Percentiles rank a stretch among this genome's conserved stretches.
Conservation (phyloP, 2,113 vertebrate genomes). For the Raja brachyura region DNA sequence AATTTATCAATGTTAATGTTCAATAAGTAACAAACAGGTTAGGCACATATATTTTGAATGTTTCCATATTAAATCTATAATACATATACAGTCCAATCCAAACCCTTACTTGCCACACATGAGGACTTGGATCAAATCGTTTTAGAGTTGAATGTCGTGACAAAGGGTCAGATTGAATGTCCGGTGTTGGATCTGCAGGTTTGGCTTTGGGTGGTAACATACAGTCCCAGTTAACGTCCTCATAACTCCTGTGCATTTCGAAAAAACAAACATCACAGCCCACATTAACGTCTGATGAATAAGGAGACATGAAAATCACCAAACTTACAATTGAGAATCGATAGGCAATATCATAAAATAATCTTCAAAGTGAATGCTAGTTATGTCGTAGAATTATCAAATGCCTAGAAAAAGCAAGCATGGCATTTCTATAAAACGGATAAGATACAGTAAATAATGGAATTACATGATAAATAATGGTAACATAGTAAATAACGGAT, state of each 20-base stretch:
- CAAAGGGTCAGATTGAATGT: slow-evolving; percentile 52
- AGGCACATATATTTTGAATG: background rate
- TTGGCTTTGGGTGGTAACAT: slow-evolving; percentile 51
- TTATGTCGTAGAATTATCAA: background rate
- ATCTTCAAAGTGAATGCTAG: background rate
- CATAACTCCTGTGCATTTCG: slow-evolving; percentile 51
- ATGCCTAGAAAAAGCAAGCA: background rate
- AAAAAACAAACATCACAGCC: slow-evolving; percentile 22
- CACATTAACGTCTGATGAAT: background rate
- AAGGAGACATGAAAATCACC: background rate
- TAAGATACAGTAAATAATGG: too few species aligned
- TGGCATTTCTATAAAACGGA: background rate
- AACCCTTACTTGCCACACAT: slow-evolving; percentile 58
- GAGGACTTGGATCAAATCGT: slow-evolving; percentile 49
- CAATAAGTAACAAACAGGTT: background rate
- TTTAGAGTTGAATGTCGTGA: slow-evolving; percentile 48
- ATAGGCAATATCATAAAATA: background rate
- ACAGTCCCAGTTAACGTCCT: slow-evolving; percentile 55
- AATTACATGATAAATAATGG: too few species aligned
- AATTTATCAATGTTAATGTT: background rate
- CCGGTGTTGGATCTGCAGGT: slow-evolving; percentile 48
- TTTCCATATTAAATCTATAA: background rate
- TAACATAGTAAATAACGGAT: background rate
- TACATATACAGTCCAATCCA: background rate
- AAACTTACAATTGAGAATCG: background rate